A percentile compares a stretch with the other conserved stretches of the same genome.
Conservation (phyloP, 2,797 vertebrate species). For the Gobio occitaniae region DNA sequence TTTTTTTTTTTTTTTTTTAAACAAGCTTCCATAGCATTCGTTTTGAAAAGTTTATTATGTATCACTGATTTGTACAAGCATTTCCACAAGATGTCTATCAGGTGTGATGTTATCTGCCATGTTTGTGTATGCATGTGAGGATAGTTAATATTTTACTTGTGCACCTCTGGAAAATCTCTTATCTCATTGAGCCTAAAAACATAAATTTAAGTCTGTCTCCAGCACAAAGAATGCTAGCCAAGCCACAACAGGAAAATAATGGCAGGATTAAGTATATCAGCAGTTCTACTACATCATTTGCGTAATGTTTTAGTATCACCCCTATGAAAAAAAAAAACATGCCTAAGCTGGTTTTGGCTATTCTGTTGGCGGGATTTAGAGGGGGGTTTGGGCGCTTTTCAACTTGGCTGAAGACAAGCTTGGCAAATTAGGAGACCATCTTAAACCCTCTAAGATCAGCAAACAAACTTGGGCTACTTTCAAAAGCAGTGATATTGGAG, state of each 20-base stretch:
- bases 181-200: not conserved
- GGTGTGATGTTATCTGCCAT: not conserved
- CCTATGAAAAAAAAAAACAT: not conserved
- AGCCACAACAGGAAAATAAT: not conserved
- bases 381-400: not conserved
- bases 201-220: not conserved
- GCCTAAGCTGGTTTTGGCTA: not conserved
- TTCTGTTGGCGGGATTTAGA: not conserved
- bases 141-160: slow-evolving; percentile 18
- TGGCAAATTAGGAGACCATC: not conserved
- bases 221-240: not conserved
- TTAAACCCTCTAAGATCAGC: not conserved
- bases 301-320: not conserved
- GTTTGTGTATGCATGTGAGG: not conserved
- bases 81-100: not conserved
- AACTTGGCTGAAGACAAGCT: not conserved
- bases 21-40: not conserved
- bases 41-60: not conserved
- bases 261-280: not conserved
- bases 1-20: not conserved
- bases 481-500: not conserved
- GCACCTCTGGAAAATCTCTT: not conserved
- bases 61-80: not conserved
- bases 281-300: not conserved
- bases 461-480: not conserved